phyloP scores from a whole-genome alignment of 2,888 invertebrate species.

The Dioctria linearis region DNA sequence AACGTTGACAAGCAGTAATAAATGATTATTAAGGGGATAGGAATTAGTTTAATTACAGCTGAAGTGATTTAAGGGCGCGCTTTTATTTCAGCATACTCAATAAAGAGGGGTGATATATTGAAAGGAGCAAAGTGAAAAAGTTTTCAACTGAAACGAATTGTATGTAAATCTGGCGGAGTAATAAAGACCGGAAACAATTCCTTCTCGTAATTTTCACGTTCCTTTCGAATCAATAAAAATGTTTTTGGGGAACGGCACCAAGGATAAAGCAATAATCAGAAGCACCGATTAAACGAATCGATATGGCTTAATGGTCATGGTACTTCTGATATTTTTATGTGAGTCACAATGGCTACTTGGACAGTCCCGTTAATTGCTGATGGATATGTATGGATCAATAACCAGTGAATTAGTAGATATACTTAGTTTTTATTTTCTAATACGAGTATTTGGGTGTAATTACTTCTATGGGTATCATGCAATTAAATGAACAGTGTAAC shows the following conservation, averaged over 20 bases:
- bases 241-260: constrained; percentile 7
- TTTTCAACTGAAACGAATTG: too few relatives aligned
- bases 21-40: constrained; percentile 20
- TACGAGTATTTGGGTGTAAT: too few relatives aligned
- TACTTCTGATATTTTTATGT: constrained; percentile 13
- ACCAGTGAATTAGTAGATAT: too few relatives aligned
- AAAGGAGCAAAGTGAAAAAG: too few relatives aligned
- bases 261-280: constrained; percentile 21
- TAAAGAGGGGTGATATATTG: too few relatives aligned
- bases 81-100: background rate
- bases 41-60: constrained; percentile 8
- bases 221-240: constrained; percentile 22
- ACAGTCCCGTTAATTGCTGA: too few relatives aligned
- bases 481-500: too few relatives aligned
- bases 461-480: too few relatives aligned
- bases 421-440: too few relatives aligned
- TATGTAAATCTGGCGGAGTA: too few relatives aligned
- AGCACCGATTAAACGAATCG: constrained; percentile 28
- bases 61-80: constrained; percentile 22
- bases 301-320: constrained; percentile 22
- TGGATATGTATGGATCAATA: too few relatives aligned
- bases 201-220: background rate
- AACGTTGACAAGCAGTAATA: constrained; percentile 11
- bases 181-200: too few relatives aligned
- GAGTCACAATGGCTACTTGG: background rate